These are phyloP conservation scores for Cynocephalus volans DNA, from an alignment of 2,113 vertebrate species.

Conservation along the genomic window DNA sequence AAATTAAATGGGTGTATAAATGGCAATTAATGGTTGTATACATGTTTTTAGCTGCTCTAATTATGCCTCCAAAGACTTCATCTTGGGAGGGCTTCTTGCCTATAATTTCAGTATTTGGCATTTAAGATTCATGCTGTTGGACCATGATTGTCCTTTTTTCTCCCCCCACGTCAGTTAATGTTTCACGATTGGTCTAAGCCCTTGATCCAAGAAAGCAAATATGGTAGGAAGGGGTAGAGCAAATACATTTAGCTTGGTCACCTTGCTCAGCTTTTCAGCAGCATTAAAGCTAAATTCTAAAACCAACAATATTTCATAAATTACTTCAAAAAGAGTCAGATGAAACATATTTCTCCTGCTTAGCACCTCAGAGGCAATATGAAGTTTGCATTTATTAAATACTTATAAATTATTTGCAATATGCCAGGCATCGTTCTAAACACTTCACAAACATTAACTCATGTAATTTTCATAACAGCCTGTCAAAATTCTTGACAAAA, in stretches of 20 bases:
- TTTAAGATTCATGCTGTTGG: neutral
- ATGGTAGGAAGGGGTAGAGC: neutral
- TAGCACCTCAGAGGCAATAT: neutral
- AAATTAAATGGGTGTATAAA: constrained; percentile 48
- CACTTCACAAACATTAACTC: constrained; percentile 41
- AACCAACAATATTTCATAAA: neutral
- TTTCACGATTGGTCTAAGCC: neutral
- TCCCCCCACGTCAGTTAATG: neutral
- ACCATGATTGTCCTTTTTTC: neutral
- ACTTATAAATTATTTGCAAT: constrained; percentile 14
- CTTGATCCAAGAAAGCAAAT: neutral
- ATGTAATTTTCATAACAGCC: constrained; percentile 33
- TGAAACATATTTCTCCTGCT: constrained; percentile 31
- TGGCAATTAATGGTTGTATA: constrained; percentile 19
- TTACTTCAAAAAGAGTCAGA: constrained; percentile 55
- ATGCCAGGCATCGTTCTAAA: constrained; percentile 46
- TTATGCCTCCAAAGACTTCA: neutral
- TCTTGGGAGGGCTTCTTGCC: neutral
- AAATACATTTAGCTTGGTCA: neutral
- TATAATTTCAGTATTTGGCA: neutral
- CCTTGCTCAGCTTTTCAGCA: constrained; percentile 8
- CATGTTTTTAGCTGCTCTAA: neutral
- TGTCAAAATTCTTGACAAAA: constrained; percentile 52
- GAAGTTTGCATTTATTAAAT: constrained; percentile 46
- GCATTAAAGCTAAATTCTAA: constrained; percentile 53